phyloP scores from a whole-genome alignment of 2,888 invertebrate species.

The Leucoma salicis region DNA sequence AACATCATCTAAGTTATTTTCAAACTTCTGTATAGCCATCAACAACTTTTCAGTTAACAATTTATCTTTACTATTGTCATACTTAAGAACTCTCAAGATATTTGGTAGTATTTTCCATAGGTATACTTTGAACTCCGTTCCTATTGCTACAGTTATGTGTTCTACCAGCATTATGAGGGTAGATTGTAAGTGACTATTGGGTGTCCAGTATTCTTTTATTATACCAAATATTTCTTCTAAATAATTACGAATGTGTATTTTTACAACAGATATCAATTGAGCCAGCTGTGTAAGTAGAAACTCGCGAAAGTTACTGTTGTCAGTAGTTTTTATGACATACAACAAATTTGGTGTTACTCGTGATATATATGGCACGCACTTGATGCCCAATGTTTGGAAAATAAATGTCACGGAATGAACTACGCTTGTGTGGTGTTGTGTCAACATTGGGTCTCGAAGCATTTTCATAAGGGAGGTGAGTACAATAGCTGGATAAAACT shows the following conservation, averaged over 20 bases:
- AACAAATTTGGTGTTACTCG: constrained; percentile 94
- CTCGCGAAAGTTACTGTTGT: constrained; percentile 89
- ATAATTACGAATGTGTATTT: constrained; percentile 97
- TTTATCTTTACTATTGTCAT: constrained; percentile 93
- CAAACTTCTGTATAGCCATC: constrained; percentile 94
- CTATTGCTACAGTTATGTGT: constrained; percentile 95
- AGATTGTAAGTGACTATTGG: constrained; percentile 90
- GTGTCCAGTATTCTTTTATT: constrained; percentile 96
- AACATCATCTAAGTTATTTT: constrained; percentile 97
- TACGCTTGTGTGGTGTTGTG: constrained; percentile 96
- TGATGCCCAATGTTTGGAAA: constrained; percentile 96
- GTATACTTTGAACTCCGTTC: constrained; percentile 97
- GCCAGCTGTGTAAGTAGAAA: constrained; percentile 97
- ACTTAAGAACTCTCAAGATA: constrained; percentile 93
- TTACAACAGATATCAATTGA: constrained; percentile 95
- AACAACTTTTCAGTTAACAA: constrained; percentile 92
- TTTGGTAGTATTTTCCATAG: constrained; percentile 96
- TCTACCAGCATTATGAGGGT: constrained; percentile 95
- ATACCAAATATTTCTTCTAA: constrained; percentile 96
- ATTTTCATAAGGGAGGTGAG: constrained; percentile 97
- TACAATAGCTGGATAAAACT: constrained; percentile 98
- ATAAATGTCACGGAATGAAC: constrained; percentile 98
- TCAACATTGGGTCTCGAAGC: constrained; percentile 93
- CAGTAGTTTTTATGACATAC: constrained; percentile 94
- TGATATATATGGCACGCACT: constrained; percentile 95